Base-by-base conservation (phyloP, 2,888 invertebrate species). In the Drosophila nigritarsus region DNA sequence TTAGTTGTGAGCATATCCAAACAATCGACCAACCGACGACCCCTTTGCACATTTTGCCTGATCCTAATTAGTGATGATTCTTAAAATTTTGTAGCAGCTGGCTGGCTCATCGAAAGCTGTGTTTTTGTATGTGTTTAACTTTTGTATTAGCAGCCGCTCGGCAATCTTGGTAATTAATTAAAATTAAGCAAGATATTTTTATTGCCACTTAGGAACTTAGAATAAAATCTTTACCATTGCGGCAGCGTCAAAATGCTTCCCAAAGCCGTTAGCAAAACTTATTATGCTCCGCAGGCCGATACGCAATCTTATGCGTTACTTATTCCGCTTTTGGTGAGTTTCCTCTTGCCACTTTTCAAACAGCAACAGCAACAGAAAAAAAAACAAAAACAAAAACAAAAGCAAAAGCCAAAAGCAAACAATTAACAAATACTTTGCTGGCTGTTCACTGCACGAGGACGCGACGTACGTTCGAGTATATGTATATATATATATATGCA, bases 161-260 rank as follows among this genome's bases (percentile, higher is more conserved):
- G 27, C 49, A 34, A 34, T 36, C 49, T 49, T 34, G 60, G 29
- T 27, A 49, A 49, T 60, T 49, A 49, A 49, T 49, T 36, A 27
- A 48, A 45, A 59, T 59, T 24, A 24, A 45, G 58, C 34, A 32
- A 34, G n/a, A 59, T 34, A 20, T 29, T 20, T 56, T 42, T 56
- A 42, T 42, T 56, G 56, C 29, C 56, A 56, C 56, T 56, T 56
- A 13, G 29, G 40, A 55, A 62, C 29, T 54, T 20, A n/a, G 20
- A 36, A 30, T 53, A 11, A 30, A 50, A 59, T 40, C 34, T 51
- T 65, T 65, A 65, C 65, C 61, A 65, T 65, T 40, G 27, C 20
- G 34, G 60, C 53, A 53, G 34, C 45, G 11, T 13, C 48, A 8
- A 29, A 24, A 20, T 56, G 40, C 5, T n/a, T 34, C 20, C 34